phyloP scores from a whole-genome alignment of 2,888 invertebrate species.

The Alviniconcha strummeri region DNA sequence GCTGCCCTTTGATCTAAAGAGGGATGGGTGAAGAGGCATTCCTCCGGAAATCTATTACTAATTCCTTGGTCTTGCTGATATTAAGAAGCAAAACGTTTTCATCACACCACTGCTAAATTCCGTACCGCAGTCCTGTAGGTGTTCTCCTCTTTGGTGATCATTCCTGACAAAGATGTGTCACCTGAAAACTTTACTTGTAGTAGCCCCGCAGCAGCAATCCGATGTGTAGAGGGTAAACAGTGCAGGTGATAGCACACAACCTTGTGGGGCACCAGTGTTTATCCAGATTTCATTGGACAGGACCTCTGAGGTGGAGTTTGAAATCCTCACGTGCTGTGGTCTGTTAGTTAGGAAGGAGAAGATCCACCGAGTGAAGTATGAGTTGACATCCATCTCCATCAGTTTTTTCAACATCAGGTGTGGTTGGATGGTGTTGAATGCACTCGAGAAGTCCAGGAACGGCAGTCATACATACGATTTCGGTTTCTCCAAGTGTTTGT shows the following conservation, averaged over 20 bases:
- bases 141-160: no score
- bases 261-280: neutral
- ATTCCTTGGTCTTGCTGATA: no score
- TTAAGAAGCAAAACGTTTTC: no score
- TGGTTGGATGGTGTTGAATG: slow-evolving; percentile 11
- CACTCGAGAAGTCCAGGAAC: neutral
- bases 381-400: neutral
- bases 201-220: no score
- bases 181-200: no score
- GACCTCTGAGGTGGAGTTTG: neutral
- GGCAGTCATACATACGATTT: neutral
- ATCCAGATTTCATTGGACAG: neutral
- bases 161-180: no score
- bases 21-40: no score
- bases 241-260: neutral
- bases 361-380: neutral
- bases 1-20: no score
- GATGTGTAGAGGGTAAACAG: neutral
- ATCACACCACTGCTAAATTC: no score
- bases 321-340: neutral
- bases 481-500: neutral
- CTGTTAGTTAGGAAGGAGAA: neutral
- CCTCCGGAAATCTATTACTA: no score
- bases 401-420: neutral
- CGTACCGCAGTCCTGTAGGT: no score